Evolutionary conservation across 2,113 vertebrate genomes (phyloP).

Genomic region (Phodopus roborovskii): DNA sequence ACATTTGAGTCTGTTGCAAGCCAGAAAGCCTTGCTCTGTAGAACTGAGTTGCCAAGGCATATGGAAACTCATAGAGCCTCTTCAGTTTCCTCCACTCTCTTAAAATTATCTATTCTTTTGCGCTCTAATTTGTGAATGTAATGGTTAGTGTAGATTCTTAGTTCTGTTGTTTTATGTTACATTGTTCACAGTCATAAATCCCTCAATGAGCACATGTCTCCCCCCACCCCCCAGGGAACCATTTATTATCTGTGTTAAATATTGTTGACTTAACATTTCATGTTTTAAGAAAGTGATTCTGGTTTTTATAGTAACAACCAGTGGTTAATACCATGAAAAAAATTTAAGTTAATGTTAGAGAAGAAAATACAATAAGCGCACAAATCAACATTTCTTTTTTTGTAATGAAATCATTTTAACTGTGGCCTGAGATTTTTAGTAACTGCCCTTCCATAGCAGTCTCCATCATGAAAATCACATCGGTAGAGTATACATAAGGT

Average conservation of each 20-base stretch:
- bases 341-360: background rate
- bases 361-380: conserved; percentile 34
- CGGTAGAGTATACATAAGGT: background rate
- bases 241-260: conserved; percentile 21
- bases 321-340: conserved; percentile 20
- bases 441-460: background rate
- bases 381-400: conserved; percentile 49
- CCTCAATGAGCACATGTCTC: conserved; percentile 36
- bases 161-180: conserved; percentile 16
- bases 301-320: conserved; percentile 5
- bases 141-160: background rate
- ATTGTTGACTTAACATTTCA: background rate
- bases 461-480: conserved; percentile 37
- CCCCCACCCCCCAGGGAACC: too few relatives aligned
- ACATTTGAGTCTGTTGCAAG: background rate
- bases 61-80: background rate
- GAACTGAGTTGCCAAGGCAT: background rate
- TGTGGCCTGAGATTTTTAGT: conserved; percentile 7
- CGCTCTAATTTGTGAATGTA: background rate
- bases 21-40: background rate
- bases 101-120: conserved; percentile 24
- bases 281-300: conserved; percentile 10
- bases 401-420: conserved; percentile 17
- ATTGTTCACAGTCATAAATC: conserved; percentile 32
- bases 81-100: background rate